Base-by-base conservation (phyloP, 2,888 invertebrate species). In the Slavum lentiscoides region DNA sequence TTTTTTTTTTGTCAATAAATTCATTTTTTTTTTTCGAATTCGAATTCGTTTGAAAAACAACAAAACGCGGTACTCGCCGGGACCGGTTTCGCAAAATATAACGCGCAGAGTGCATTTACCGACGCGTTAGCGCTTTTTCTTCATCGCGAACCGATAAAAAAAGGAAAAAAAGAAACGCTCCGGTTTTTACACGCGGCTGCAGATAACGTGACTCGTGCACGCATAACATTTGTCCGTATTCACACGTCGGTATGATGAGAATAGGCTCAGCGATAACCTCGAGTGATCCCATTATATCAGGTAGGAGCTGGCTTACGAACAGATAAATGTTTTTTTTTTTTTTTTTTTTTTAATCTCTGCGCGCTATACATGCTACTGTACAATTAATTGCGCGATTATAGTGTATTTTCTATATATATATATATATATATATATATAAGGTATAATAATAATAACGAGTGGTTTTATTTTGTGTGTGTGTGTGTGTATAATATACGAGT, bases 211-310 rank as follows among this genome's bases (percentile, higher is more conserved):
- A 19, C 21, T 64, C 55, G 43, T 72, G 58, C 62, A 4, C 30
- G 30, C 30, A 30, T 4, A 30, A 59, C 55, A 53, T 70, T 62
- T 70, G 2, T 30, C 4, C 30, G 30, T 30, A 30, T 30, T 30
- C 30, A 30, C 30, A 37, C 68, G 66, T n/a, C 17, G 39, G 8
- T 62, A 72, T 43, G 70, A 66, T 80, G 80, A 80, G 64, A 80
- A 80, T 80, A 80, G 70, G 80, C 64, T 58, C 58, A 37, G 72
- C 23, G 80, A 80, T 80, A 80, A 80, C 80, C 80, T 72, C 80
- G 23, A 80, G 72, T 80, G 23, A 80, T 64, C 80, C 72, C 72
- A 15, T 64, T 55, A 55, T 55, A 39, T 64, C 77, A 77, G 77
- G 77, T 77, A 77, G 69, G 70, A 70, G 43, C 30, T 30, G 30